phyloP scores from a whole-genome alignment of 2,797 vertebrate genomes.

The Pagetopsis macropterus region DNA sequence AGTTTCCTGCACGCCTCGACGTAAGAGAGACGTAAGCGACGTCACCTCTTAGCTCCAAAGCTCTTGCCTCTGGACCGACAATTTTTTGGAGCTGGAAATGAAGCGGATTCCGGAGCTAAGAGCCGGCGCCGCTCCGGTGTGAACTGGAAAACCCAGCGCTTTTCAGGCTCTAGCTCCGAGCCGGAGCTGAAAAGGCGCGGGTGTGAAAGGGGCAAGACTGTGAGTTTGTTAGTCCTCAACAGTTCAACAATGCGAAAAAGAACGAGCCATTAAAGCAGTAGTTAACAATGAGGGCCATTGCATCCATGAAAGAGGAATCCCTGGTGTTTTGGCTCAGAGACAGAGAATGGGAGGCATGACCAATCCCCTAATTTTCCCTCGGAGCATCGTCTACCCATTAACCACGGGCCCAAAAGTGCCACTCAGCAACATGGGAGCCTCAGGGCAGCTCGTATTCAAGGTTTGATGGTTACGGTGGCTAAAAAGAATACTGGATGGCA shows the following conservation, averaged over 20 bases:
- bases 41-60: too few relatives aligned
- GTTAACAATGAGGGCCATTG: slow-evolving; percentile 52
- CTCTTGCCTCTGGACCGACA: too few relatives aligned
- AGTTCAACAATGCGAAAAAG: slow-evolving; percentile 30
- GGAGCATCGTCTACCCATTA: slow-evolving; percentile 48
- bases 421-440: slow-evolving; percentile 69
- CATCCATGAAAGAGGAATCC: slow-evolving; percentile 40
- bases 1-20: too few relatives aligned
- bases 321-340: slow-evolving; percentile 51
- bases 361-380: slow-evolving; percentile 28
- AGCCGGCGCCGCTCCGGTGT: too few relatives aligned
- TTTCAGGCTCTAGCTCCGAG: too few relatives aligned
- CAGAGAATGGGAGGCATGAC: slow-evolving; percentile 51
- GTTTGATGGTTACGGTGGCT: slow-evolving; percentile 56
- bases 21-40: too few relatives aligned
- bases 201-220: too few relatives aligned
- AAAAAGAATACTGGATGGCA: slow-evolving; percentile 55
- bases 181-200: too few relatives aligned
- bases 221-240: too few relatives aligned
- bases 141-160: too few relatives aligned
- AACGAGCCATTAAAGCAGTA: slow-evolving; percentile 8
- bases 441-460: slow-evolving; percentile 51
- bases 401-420: slow-evolving; percentile 71
- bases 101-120: too few relatives aligned
- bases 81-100: too few relatives aligned